phyloP scores from a whole-genome alignment of 2,113 vertebrate genomes.

The Ramphastos sulfuratus region DNA sequence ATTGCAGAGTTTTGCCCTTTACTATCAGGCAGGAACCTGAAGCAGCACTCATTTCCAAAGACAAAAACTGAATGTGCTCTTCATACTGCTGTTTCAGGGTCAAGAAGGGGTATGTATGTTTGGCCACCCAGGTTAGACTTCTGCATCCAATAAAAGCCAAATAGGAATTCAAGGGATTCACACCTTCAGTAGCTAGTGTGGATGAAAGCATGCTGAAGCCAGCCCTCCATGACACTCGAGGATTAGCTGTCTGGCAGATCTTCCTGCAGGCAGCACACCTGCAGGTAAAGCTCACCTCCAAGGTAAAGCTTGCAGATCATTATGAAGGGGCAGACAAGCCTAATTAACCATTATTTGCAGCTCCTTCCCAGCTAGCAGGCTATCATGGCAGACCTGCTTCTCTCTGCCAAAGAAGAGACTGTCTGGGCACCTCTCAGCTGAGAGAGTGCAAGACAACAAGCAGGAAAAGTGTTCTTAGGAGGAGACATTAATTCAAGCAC shows the following conservation, averaged over 20 bases:
- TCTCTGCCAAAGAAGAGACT: not conserved
- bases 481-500: not conserved
- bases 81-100: not conserved
- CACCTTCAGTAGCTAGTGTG: not conserved
- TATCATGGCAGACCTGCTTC: not conserved
- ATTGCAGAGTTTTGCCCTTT: not conserved
- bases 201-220: not conserved
- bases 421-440: not conserved
- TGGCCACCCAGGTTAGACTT: not conserved
- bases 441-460: not conserved
- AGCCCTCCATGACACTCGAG: not conserved
- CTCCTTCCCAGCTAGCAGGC: not conserved
- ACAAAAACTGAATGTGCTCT: accelerated
- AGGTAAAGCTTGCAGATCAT: not conserved
- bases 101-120: not conserved
- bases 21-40: not conserved
- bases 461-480: not conserved
- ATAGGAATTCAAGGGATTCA: not conserved
- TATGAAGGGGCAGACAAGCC: not conserved
- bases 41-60: not conserved
- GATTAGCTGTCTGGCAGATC: not conserved
- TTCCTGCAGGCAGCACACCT: not conserved
- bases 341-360: not conserved
- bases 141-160: not conserved
- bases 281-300: not conserved